Evolutionary conservation across 2,113 vertebrate species (phyloP).

Genomic region (Porphyrio hochstetteri): DNA sequence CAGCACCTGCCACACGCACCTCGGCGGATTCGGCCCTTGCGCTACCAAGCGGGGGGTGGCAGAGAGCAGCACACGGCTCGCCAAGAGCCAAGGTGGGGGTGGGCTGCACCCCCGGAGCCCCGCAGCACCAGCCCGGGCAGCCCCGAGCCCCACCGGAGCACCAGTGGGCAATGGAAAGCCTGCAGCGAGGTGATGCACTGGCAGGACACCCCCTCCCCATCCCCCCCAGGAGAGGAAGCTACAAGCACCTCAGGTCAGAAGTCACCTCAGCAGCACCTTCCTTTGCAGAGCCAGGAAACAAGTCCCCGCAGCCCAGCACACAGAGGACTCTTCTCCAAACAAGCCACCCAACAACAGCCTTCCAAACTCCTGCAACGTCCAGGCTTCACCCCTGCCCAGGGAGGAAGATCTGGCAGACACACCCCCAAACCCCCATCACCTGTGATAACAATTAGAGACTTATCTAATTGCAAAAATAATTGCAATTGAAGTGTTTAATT

Average conservation of each 20-base stretch:
- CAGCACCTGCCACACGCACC: fast-evolving
- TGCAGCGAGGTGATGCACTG: neutral
- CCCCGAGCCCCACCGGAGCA: neutral
- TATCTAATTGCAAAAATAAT: conserved; percentile 80
- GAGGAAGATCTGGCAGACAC: neutral
- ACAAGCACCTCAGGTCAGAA: fast-evolving
- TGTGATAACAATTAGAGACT: conserved; percentile 74
- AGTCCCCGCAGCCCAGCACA: fast-evolving
- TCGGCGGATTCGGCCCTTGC: neutral
- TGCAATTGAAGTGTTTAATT: conserved; percentile 78
- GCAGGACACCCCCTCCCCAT: fast-evolving
- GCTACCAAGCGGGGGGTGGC: fast-evolving
- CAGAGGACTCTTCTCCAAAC: neutral
- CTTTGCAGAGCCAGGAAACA: neutral
- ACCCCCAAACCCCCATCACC: conserved; percentile 49
- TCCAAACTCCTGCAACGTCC: neutral
- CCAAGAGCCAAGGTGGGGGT: too few relatives aligned
- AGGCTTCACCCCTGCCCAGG: neutral
- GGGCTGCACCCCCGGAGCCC: neutral
- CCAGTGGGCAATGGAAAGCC: neutral
- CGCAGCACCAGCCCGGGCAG: neutral
- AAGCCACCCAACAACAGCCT: neutral
- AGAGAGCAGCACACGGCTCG: neutral
- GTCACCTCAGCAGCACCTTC: neutral
- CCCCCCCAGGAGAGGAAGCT: neutral